These are phyloP conservation scores for Centropus unirufus DNA, from an alignment of 2,113 vertebrate species.

Conservation along the genomic window DNA sequence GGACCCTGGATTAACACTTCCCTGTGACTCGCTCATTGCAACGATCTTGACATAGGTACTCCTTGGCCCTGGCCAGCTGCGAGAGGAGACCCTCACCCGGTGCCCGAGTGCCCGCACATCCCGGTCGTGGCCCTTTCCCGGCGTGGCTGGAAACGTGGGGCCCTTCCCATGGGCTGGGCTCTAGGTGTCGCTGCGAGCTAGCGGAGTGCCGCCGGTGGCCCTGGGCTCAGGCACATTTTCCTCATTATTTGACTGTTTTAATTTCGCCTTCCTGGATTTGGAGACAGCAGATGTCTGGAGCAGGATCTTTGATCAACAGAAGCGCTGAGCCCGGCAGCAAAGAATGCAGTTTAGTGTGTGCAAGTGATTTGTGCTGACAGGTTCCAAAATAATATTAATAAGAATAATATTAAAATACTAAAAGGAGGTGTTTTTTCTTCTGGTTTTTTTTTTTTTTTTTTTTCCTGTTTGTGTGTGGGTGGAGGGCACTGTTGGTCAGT, in stretches of 20 bases:
- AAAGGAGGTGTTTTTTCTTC: not conserved
- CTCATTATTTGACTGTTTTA: not conserved
- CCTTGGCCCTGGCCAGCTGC: not conserved
- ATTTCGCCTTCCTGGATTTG: constrained; percentile 36
- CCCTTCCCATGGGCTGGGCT: not conserved
- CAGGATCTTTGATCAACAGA: constrained; percentile 46
- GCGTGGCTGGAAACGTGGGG: not conserved
- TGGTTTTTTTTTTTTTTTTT: rapidly evolving
- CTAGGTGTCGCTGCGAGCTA: constrained; percentile 77
- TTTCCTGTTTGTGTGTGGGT: not conserved
- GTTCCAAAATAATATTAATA: not conserved
- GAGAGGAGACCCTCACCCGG: too few relatives aligned
- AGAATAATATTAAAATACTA: not conserved
- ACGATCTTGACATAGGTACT: not conserved
- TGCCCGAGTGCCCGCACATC: rapidly evolving
- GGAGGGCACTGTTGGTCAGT: not conserved
- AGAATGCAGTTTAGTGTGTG: not conserved
- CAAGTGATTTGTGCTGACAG: not conserved
- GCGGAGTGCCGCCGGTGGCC: constrained; percentile 18
- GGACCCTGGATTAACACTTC: not conserved
- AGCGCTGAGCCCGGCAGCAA: not conserved
- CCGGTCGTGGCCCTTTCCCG: not conserved
- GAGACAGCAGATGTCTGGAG: constrained; percentile 40
- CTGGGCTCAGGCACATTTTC: not conserved
- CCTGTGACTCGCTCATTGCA: rapidly evolving